A percentile compares a stretch with the other conserved stretches of the same genome.
Evolutionary conservation across 1,140 invertebrate genomes (phyloP).

Genomic region (Ephestia elutella): DNA sequence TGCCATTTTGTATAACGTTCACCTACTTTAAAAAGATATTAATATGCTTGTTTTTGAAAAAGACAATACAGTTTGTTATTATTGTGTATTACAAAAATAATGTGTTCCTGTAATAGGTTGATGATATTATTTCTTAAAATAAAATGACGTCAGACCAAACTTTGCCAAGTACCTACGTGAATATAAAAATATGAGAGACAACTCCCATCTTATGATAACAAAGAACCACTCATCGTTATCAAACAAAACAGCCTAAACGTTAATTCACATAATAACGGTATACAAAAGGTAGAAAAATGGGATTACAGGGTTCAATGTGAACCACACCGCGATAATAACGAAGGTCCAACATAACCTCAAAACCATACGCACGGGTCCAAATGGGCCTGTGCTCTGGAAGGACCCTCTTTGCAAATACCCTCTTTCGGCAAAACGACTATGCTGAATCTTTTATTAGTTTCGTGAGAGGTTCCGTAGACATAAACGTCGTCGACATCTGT

Average conservation of each 20-base stretch:
- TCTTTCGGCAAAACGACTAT: constrained; percentile 60
- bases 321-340: constrained; percentile 42
- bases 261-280: background rate
- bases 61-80: too few species aligned
- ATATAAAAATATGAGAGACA: too few species aligned
- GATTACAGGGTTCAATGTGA: constrained; percentile 24
- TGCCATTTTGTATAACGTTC: background rate
- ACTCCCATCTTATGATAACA: too few species aligned
- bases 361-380: constrained; percentile 33
- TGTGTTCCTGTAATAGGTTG: too few species aligned
- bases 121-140: too few species aligned
- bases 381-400: constrained; percentile 50
- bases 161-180: too few species aligned
- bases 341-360: constrained; percentile 39
- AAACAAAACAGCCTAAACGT: background rate
- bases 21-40: background rate
- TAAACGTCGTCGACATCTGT: constrained; percentile 70
- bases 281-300: constrained; percentile 1
- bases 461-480: constrained; percentile 65
- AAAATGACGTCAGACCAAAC: too few species aligned
- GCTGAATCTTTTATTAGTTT: constrained; percentile 73
- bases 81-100: too few species aligned
- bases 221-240: background rate
- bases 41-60: too few species aligned
- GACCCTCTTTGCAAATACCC: constrained; percentile 44